A percentile compares a stretch with the other conserved stretches of the same genome.
These are phyloP conservation scores for Scolopax mira DNA, from an alignment of 2,113 vertebrate genomes.

Conservation along the genomic window DNA sequence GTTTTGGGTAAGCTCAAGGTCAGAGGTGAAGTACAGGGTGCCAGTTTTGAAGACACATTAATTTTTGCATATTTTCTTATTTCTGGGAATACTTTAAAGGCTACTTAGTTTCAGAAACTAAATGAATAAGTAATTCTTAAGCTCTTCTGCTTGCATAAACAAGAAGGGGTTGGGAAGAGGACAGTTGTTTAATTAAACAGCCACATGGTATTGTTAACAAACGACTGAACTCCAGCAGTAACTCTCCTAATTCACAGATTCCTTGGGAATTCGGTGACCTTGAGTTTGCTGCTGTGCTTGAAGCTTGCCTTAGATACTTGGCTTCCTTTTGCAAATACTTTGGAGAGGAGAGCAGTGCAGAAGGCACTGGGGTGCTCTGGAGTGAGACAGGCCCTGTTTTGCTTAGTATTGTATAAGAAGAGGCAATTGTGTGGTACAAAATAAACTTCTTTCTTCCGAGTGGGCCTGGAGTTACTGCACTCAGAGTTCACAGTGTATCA, in stretches of 20 bases:
- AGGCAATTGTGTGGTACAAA: not conserved
- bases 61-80: conserved; percentile 19
- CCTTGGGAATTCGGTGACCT: conserved; percentile 69
- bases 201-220: conserved; percentile 35
- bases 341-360: not conserved
- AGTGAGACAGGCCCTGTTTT: not conserved
- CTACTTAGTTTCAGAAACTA: not conserved
- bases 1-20: not conserved
- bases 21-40: not conserved
- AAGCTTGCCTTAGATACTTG: conserved; percentile 24
- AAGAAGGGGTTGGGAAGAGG: conserved; percentile 2
- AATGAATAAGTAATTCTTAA: conserved; percentile 14
- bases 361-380: not conserved
- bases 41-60: not conserved
- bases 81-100: conserved; percentile 12
- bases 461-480: not conserved
- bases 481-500: not conserved
- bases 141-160: conserved; percentile 14
- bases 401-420: not conserved
- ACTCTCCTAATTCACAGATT: conserved; percentile 58
- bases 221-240: conserved; percentile 46
- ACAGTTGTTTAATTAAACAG: conserved; percentile 59
- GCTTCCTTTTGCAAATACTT: conserved; percentile 2
- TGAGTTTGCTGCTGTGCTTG: conserved; percentile 37
- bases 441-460: not conserved